A percentile compares a stretch with the other conserved stretches of the same genome.
Conservation (phyloP, 2,888 invertebrate genomes). For the Macroteleia sp. region DNA sequence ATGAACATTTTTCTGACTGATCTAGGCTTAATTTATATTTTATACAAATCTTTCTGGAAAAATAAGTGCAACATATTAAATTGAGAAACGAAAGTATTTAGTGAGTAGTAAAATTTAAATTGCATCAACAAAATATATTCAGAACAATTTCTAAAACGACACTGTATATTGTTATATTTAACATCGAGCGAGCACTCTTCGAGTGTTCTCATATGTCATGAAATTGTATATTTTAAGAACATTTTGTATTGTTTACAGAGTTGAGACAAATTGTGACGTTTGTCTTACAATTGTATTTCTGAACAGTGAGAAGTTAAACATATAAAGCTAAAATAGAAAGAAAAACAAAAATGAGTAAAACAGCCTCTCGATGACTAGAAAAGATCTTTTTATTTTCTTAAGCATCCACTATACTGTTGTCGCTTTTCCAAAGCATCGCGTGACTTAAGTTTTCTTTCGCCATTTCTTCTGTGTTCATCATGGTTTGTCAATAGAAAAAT, state of each 20-base stretch:
- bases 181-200: too few species aligned
- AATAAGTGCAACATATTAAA: too few species aligned
- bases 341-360: not conserved
- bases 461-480: slow-evolving; percentile 10
- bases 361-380: slow-evolving; percentile 33
- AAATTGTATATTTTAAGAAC: slow-evolving; percentile 1
- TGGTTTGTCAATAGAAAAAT: too few species aligned
- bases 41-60: too few species aligned
- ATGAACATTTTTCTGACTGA: too few species aligned
- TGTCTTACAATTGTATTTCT: slow-evolving; percentile 33
- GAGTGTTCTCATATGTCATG: not conserved
- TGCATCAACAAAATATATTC: too few species aligned
- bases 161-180: too few species aligned
- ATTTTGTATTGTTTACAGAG: slow-evolving; percentile 22
- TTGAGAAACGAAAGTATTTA: too few species aligned
- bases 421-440: slow-evolving; percentile 23
- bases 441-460: slow-evolving; percentile 33
- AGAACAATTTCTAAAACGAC: too few species aligned
- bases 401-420: slow-evolving; percentile 45
- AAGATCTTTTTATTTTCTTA: slow-evolving; percentile 48
- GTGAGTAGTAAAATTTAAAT: too few species aligned
- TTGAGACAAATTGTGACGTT: slow-evolving; percentile 29
- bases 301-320: slow-evolving; percentile 20
- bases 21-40: too few species aligned
- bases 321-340: slow-evolving; percentile 17